phyloP scores from a whole-genome alignment of 2,113 vertebrate genomes.

The Dryoscopus gambensis region DNA sequence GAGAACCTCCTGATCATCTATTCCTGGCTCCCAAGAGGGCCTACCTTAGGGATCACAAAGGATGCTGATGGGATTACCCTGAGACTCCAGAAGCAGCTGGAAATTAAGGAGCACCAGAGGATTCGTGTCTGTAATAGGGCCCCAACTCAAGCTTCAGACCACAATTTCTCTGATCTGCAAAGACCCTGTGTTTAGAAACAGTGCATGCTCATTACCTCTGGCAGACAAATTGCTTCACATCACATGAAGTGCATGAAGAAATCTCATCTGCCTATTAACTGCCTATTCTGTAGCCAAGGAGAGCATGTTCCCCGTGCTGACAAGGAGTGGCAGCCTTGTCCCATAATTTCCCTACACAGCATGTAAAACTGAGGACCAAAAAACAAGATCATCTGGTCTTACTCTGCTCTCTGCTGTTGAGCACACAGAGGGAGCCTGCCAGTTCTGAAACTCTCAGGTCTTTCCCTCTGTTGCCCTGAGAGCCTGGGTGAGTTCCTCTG shows the following conservation, averaged over 20 bases:
- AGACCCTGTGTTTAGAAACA: neutral
- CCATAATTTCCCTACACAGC: neutral
- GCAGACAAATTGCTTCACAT: neutral
- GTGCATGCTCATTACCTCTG: fast-evolving
- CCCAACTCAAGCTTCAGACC: neutral
- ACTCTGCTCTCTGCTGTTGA: neutral
- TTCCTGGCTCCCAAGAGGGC: neutral
- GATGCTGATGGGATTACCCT: neutral
- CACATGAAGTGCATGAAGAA: neutral
- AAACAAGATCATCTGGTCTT: neutral
- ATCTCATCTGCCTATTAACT: neutral
- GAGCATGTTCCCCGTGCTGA: neutral
- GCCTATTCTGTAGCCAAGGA: neutral
- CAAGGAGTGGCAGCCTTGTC: conserved; percentile 26
- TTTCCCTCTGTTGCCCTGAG: neutral
- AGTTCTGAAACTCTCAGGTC: neutral
- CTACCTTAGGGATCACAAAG: neutral
- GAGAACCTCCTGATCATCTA: neutral
- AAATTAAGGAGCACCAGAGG: neutral
- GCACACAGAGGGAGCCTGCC: neutral
- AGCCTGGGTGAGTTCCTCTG: neutral
- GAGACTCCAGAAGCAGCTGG: neutral
- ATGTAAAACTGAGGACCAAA: neutral
- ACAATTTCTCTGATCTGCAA: neutral
- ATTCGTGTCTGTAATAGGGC: neutral